Base-by-base conservation (phyloP, 2,888 invertebrate species). In the Vesta saturnalis region DNA sequence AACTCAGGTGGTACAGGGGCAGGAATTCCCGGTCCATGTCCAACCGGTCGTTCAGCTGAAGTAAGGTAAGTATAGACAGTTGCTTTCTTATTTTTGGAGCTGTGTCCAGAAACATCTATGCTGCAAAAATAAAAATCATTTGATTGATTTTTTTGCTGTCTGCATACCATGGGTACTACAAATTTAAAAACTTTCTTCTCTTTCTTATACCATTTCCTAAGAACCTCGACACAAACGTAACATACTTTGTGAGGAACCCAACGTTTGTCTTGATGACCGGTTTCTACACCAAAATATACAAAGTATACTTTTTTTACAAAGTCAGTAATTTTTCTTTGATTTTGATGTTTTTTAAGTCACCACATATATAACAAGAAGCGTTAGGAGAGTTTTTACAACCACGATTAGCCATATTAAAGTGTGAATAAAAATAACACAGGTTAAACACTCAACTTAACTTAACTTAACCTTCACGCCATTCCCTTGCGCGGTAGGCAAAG, bases 201-300 rank as follows among this genome's bases (percentile, higher is more conserved):
- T 63, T 67, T 71, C 49, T 72, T 74, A n/a, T 55, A 69, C 71
- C 74, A 75, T 52, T 62, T 56, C 54, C 72, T 67, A 64, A 75
- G 68, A 69, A 52, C 43, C 60, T 72, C 70, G 18, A 68, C 69
- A 69, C 63, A 71, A 43, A 12, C 39, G 43, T 67, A 67, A 46
- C 74, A 74, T 6, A 71, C 72, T 8, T 68, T 74, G 63, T 74
- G 72, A 23, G 74, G 71, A 56, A 67, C 72, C 70, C 73, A 71
- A 46, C 58, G 19, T 69, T 76, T 74, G 52, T 75, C 66, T 64
- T 72, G 69, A 60, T 74, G 61, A 14, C 70, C 61, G 22, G 75
- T 55, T 68, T 73, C 70, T 8, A 74, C 49, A 49, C 59, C 61
- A 64, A 76, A 77, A 67, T 72, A 76, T 10, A 63, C 62, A 60